phyloP scores from a whole-genome alignment of 2,797 vertebrate species.

The Rousettus madagascariensis region DNA sequence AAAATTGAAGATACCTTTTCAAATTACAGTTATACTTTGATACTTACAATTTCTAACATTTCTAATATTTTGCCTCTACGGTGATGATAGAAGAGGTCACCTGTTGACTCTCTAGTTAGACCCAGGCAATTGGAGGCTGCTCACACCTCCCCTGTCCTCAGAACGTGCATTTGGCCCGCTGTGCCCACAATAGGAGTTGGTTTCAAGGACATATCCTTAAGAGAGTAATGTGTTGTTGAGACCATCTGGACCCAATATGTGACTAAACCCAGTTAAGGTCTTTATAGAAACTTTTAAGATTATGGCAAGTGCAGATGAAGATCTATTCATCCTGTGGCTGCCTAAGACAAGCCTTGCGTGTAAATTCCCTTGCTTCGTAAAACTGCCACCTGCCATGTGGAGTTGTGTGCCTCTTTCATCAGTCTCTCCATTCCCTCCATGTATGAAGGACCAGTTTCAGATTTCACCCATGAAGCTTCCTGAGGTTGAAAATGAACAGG shows the following conservation, averaged over 20 bases:
- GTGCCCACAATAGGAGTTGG: neutral
- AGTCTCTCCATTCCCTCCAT: neutral
- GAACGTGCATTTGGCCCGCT: neutral
- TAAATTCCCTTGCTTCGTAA: neutral
- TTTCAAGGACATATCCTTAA: neutral
- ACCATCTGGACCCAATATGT: neutral
- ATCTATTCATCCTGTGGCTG: neutral
- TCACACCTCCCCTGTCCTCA: neutral
- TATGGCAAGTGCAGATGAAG: neutral
- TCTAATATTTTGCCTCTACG: neutral
- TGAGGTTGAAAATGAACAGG: neutral
- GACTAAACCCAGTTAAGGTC: neutral
- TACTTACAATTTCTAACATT: neutral
- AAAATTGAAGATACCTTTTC: conserved; percentile 20
- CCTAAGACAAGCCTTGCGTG: neutral
- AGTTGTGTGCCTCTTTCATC: neutral
- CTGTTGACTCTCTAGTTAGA: neutral
- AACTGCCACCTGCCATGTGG: neutral
- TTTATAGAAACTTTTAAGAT: neutral
- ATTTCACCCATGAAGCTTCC: neutral
- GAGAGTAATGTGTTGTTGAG: neutral
- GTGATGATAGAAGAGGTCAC: neutral
- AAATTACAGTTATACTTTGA: neutral
- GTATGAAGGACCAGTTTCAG: neutral
- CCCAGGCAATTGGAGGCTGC: neutral